Evolutionary conservation across 1,140 invertebrate species (phyloP), one percentile per base, ranked within the genome.

Genomic region (Drosophila auraria): DNA sequence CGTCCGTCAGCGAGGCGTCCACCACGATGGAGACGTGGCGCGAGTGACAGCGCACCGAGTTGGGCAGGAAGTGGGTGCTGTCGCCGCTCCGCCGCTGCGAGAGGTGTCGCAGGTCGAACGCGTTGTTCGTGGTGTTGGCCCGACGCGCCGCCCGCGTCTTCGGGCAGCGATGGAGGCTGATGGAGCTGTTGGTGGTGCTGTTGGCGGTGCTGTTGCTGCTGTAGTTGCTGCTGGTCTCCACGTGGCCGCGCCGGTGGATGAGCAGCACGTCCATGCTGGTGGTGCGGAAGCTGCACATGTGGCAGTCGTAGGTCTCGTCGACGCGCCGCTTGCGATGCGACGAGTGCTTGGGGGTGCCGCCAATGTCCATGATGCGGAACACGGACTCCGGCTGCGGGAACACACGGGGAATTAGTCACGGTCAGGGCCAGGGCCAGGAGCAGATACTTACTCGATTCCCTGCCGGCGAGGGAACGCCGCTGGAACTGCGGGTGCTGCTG

Each of bases 281-380:
- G 6, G 84, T 84, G 8, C 66, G 81, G 23, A 91, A 91, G 12
- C 36, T 72, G 42, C 84, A 87, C n/a, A 58, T 44, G 38, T 53
- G 58, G 42, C 84, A 87, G 45, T 84, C 69, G 54, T 89, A 84
- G 8, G 36, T 54, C 14, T 58, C 58, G n/a, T 53, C 60, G 14
- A 9, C 30, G 14, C 68, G 57, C 4, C 51, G 61, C 14, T 53
- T 57, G 7, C 64, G 60, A 1, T 23, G 14, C 0, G 45, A 49
- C 0, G 47, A 17, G 17, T 14, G 2, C 17, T 25, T 2, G 53
- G 7, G 1, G 23, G 44, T 15, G 36, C 56, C 30, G 27, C 59
- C 86, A 14, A 90, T 80, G 40, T 90, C 79, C 86, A 89, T 86
- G 36, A 89, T 90, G 4, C 78, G 74, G 20, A 89, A 78, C 5